These are phyloP conservation scores for Drosophila anomalipes DNA, from an alignment of 2,888 invertebrate genomes.

Conservation along the genomic window DNA sequence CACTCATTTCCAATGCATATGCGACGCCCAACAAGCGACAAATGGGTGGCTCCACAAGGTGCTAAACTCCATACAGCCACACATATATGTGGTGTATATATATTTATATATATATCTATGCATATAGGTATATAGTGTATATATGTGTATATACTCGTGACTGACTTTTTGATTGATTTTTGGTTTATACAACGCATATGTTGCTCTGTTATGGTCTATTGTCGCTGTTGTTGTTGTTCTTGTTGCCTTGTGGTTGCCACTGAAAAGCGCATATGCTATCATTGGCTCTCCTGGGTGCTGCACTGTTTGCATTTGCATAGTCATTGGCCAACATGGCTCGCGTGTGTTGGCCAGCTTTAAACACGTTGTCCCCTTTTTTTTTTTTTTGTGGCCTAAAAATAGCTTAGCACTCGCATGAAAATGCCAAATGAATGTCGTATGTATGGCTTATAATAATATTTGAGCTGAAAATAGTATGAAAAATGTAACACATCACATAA, in stretches of 20 bases:
- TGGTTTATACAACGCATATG: constrained; percentile 72
- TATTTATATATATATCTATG: constrained; percentile 1
- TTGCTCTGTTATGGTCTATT: constrained; percentile 58
- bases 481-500: constrained; percentile 31
- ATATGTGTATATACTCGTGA: constrained; percentile 7
- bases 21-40: constrained; percentile 6
- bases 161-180: constrained; percentile 73
- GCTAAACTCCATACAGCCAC: not conserved
- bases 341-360: constrained; percentile 51
- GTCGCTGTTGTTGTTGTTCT: constrained; percentile 20
- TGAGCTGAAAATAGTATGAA: constrained; percentile 39
- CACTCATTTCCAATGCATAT: constrained; percentile 62
- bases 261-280: constrained; percentile 65
- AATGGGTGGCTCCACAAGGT: not conserved
- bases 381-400: constrained; percentile 56
- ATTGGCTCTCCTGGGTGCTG: constrained; percentile 62
- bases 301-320: constrained; percentile 72
- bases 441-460: constrained; percentile 50
- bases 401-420: constrained; percentile 37
- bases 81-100: not conserved
- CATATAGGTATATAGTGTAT: not conserved
- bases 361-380: constrained; percentile 41
- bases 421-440: constrained; percentile 20
- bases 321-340: constrained; percentile 38
- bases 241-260: constrained; percentile 22